Evolutionary conservation across 2,113 vertebrate genomes (phyloP).

Genomic region (Struthio camelus): DNA sequence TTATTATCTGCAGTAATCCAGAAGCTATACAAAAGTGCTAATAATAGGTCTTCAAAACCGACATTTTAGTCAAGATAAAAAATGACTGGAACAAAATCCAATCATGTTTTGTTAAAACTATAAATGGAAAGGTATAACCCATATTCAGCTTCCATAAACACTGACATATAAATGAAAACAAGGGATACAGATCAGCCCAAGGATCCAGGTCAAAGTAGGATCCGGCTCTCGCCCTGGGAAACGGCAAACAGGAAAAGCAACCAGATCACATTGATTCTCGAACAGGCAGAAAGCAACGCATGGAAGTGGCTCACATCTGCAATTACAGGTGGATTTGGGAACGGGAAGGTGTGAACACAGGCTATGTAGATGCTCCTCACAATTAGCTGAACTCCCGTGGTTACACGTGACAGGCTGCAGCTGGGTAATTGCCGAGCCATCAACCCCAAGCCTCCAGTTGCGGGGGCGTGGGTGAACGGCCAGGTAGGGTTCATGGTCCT

Average conservation of each 20-base stretch:
- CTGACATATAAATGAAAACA: background rate
- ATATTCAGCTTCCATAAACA: slow-evolving; percentile 52
- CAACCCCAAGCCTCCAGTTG: background rate
- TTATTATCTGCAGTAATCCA: slow-evolving; percentile 64
- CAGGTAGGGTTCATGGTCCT: background rate
- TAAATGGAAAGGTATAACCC: slow-evolving; percentile 66
- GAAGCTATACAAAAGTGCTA: slow-evolving; percentile 61
- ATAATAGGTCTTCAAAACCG: slow-evolving; percentile 63
- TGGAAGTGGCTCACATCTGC: background rate
- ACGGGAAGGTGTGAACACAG: background rate
- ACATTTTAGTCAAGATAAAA: slow-evolving; percentile 63
- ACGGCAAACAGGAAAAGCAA: background rate
- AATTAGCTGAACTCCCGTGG: background rate
- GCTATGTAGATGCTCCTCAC: background rate
- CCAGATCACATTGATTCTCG: background rate
- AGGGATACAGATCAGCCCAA: slow-evolving; percentile 5
- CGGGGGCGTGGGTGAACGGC: background rate
- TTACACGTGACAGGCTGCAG: background rate
- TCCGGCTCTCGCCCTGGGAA: background rate
- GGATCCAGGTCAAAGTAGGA: background rate
- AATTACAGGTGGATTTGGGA: background rate
- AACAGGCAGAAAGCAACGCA: background rate
- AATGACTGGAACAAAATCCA: slow-evolving; percentile 52
- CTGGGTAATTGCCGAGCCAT: background rate
- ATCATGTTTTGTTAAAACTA: slow-evolving; percentile 45